Conservation (phyloP, 2,113 vertebrate genomes). For the Myotis lucifugus region DNA sequence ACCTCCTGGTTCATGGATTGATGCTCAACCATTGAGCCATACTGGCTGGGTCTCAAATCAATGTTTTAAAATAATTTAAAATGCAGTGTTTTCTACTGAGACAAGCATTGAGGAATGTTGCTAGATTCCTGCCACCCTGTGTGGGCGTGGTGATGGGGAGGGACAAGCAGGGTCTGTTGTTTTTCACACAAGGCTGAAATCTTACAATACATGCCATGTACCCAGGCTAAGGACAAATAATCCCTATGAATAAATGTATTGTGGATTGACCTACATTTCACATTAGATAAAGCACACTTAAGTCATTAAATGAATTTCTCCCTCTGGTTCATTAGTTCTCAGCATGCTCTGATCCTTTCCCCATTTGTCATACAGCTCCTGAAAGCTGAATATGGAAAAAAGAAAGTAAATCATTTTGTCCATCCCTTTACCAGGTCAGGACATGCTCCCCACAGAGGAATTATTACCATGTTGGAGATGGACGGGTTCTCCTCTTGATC, state of each 20-base stretch:
- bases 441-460: conserved; percentile 33
- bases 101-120: neutral
- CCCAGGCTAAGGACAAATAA: conserved; percentile 62
- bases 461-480: neutral
- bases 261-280: conserved; percentile 67
- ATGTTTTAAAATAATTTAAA: conserved; percentile 9
- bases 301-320: conserved; percentile 69
- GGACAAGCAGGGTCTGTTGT: neutral
- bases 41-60: too few species aligned
- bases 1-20: too few species aligned
- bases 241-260: conserved; percentile 57
- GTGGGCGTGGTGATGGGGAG: rapidly evolving
- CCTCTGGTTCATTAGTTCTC: conserved; percentile 68
- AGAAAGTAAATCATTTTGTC: conserved; percentile 50
- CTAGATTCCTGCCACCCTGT: neutral
- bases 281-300: conserved; percentile 64
- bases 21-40: too few species aligned
- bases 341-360: conserved; percentile 26
- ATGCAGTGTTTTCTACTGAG: neutral
- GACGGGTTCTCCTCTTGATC: neutral
- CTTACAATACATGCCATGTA: conserved; percentile 7
- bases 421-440: conserved; percentile 4
- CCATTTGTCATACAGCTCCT: conserved; percentile 63
- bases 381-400: conserved; percentile 60
- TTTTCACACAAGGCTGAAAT: neutral